Evolutionary conservation across 2,797 vertebrate species (phyloP).

Genomic region (Cuculus canorus): DNA sequence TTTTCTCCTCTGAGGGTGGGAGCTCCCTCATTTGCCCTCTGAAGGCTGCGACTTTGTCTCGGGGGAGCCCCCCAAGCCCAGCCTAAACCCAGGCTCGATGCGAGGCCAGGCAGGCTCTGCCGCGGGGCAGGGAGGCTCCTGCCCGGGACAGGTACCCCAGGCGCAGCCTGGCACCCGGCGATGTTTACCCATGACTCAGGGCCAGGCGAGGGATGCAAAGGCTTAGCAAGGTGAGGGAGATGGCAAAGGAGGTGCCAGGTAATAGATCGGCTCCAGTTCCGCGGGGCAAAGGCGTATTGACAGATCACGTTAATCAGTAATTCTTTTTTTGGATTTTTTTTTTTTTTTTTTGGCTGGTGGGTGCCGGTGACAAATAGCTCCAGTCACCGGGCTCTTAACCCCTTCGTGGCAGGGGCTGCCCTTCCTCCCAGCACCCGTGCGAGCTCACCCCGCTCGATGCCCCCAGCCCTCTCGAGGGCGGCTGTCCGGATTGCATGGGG

Average conservation of each 20-base stretch:
- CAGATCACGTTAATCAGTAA: constrained; percentile 69
- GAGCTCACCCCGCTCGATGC: not conserved
- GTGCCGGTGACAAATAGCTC: not conserved
- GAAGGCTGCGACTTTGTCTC: not conserved
- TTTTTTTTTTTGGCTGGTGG: not conserved
- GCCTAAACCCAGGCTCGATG: not conserved
- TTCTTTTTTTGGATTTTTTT: not conserved
- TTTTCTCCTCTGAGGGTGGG: not conserved
- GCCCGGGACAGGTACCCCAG: constrained; percentile 31
- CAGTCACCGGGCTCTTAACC: not conserved
- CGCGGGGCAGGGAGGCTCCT: constrained; percentile 47
- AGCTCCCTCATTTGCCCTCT: fast-evolving
- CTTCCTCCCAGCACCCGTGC: too few species aligned
- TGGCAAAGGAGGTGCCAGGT: constrained; percentile 55
- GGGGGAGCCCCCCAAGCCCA: not conserved
- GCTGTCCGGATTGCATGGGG: too few species aligned
- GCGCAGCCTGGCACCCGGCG: constrained; percentile 40
- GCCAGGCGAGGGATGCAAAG: constrained; percentile 16
- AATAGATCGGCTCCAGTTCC: constrained; percentile 58
- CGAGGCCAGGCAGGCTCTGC: not conserved
- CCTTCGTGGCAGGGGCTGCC: not conserved
- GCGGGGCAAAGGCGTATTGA: constrained; percentile 65
- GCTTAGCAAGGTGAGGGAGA: constrained; percentile 65
- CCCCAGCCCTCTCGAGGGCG: not conserved
- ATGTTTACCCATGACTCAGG: constrained; percentile 69